These are phyloP conservation scores for Tethea ocularis DNA, from an alignment of 2,888 invertebrate species.

Conservation along the genomic window DNA sequence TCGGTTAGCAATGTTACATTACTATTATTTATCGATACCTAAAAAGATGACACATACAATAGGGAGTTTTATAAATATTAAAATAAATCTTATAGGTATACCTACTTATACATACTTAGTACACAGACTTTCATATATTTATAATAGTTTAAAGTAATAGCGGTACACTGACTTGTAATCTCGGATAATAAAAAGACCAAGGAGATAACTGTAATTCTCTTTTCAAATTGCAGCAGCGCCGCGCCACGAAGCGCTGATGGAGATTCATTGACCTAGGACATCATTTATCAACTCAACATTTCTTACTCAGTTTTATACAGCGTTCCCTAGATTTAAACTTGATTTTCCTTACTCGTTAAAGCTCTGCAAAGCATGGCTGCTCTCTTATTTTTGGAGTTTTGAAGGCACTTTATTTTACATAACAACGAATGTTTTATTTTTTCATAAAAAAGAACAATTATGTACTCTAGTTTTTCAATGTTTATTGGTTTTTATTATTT, in stretches of 20 bases:
- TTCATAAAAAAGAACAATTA: not conserved
- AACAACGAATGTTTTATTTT: conserved; percentile 18
- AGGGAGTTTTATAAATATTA: not conserved
- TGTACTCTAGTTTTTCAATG: conserved; percentile 13
- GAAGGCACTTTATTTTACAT: conserved; percentile 21
- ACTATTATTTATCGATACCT: not conserved
- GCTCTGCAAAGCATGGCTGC: conserved; percentile 54
- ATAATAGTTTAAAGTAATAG: conserved; percentile 12
- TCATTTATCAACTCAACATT: conserved; percentile 76
- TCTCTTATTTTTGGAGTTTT: conserved; percentile 54
- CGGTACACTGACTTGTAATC: conserved; percentile 36
- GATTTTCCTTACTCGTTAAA: conserved; percentile 57
- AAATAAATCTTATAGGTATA: not conserved
- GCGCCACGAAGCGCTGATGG: conserved; percentile 66
- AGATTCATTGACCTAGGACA: conserved; percentile 73
- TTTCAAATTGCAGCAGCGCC: conserved; percentile 67
- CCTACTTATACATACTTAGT: not conserved
- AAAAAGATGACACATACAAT: not conserved
- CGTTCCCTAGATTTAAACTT: conserved; percentile 62
- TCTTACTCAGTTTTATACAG: conserved; percentile 65
- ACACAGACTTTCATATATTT: not conserved
- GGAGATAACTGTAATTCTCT: conserved; percentile 59
- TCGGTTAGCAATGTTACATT: not conserved
- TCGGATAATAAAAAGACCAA: conserved; percentile 45
- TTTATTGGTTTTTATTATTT: conserved; percentile 2